Conservation (phyloP, 2,888 invertebrate species). For the Cyrtodaria siliqua region DNA sequence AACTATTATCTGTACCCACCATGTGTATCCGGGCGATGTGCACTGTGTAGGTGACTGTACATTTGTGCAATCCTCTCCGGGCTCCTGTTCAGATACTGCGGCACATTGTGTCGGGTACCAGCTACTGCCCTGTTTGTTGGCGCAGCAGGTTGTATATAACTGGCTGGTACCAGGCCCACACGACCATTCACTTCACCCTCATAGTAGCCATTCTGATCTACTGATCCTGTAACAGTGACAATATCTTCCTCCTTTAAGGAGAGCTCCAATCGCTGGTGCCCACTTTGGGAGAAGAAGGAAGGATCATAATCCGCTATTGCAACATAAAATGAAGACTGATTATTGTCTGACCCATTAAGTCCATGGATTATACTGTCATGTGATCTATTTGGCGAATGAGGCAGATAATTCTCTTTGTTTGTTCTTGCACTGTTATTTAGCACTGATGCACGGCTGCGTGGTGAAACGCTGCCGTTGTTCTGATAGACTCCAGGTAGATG, state of each 20-base stretch:
- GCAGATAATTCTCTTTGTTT: slow-evolving; percentile 11
- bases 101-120: slow-evolving; percentile 50
- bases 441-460: slow-evolving; percentile 5
- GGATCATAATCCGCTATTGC: slow-evolving; percentile 81
- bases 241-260: slow-evolving; percentile 80
- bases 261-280: slow-evolving; percentile 76
- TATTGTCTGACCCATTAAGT: slow-evolving; percentile 6
- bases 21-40: slow-evolving; percentile 54
- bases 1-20: too few relatives aligned
- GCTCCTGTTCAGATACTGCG: slow-evolving; percentile 69
- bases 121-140: slow-evolving; percentile 40
- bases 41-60: slow-evolving; percentile 67
- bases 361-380: slow-evolving; percentile 10
- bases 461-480: slow-evolving; percentile 18
- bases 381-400: slow-evolving; percentile 17
- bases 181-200: slow-evolving; percentile 81
- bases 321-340: slow-evolving; percentile 61
- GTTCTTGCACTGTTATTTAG: slow-evolving; percentile 17
- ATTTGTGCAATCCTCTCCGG: slow-evolving; percentile 78
- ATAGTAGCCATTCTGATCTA: slow-evolving; percentile 80
- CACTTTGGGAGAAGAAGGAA: slow-evolving; percentile 76
- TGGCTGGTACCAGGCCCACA: slow-evolving; percentile 81
- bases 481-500: slow-evolving; percentile 43
- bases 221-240: slow-evolving; percentile 77
- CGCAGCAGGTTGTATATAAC: slow-evolving; percentile 75